Conservation (phyloP, 2,888 invertebrate genomes). For the Chrysopilus asiliformis region DNA sequence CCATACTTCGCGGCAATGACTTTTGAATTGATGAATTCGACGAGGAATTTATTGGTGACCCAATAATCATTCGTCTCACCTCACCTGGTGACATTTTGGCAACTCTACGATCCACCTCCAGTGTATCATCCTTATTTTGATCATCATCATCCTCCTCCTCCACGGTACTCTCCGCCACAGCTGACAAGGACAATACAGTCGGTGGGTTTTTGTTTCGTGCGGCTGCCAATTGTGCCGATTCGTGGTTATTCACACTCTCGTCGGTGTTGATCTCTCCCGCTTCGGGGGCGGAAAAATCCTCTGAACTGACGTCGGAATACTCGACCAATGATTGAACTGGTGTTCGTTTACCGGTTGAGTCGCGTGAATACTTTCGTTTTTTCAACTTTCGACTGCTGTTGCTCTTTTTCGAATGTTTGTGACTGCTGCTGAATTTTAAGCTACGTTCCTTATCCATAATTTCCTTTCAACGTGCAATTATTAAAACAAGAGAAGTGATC, state of each 20-base stretch:
- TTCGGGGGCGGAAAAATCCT: constrained; percentile 79
- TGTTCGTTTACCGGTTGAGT: constrained; percentile 2
- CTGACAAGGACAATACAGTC: not conserved
- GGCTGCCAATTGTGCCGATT: not conserved
- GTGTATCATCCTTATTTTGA: constrained; percentile 13
- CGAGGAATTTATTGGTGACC: constrained; percentile 24
- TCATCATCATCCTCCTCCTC: constrained; percentile 10
- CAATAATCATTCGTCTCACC: constrained; percentile 24
- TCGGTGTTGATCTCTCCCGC: constrained; percentile 80
- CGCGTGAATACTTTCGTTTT: constrained; percentile 16
- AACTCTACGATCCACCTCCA: constrained; percentile 20
- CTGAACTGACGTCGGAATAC: constrained; percentile 87
- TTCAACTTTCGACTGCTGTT: constrained; percentile 15
- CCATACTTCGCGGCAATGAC: constrained; percentile 7
- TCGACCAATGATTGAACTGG: constrained; percentile 37
- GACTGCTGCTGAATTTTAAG: constrained; percentile 12
- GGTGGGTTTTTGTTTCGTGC: not conserved
- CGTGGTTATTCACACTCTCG: constrained; percentile 40
- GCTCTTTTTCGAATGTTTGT: constrained; percentile 16
- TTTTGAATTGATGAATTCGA: constrained; percentile 16
- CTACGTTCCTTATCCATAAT: constrained; percentile 16
- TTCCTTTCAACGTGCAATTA: too few species aligned
- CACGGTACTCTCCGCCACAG: not conserved
- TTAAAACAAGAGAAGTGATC: too few species aligned
- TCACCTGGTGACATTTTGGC: constrained; percentile 25